These are phyloP conservation scores for Scytalopus superciliaris DNA, from an alignment of 2,113 vertebrate genomes.

Conservation along the genomic window DNA sequence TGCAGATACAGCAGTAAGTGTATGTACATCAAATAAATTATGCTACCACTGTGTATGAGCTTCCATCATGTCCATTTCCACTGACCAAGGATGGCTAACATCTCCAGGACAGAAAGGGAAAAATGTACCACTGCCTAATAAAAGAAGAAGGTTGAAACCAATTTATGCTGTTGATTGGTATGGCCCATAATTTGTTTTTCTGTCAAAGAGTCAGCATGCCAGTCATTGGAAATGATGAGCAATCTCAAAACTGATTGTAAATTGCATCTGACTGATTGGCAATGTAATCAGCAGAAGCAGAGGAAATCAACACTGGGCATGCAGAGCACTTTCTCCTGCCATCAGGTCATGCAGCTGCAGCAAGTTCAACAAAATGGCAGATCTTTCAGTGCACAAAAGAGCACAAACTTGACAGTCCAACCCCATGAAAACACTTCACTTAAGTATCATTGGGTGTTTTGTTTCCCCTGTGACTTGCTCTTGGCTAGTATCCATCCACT, in stretches of 20 bases:
- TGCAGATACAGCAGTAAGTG: neutral
- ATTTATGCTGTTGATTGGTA: slow-evolving; percentile 54
- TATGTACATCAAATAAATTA: neutral
- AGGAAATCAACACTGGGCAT: slow-evolving; percentile 55
- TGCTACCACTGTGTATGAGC: neutral
- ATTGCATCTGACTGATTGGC: slow-evolving; percentile 73
- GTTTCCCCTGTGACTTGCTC: neutral
- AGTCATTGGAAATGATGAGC: slow-evolving; percentile 65
- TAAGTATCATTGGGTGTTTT: neutral
- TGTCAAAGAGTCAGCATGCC: slow-evolving; percentile 50
- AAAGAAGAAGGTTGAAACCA: neutral
- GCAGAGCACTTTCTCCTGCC: slow-evolving; percentile 30
- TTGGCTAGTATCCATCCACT: slow-evolving; percentile 2
- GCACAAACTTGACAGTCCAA: neutral
- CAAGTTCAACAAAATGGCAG: slow-evolving; percentile 45
- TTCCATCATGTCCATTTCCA: neutral
- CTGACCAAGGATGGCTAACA: neutral
- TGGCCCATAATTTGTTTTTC: slow-evolving; percentile 45
- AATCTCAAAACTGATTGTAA: slow-evolving; percentile 76
- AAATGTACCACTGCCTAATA: neutral
- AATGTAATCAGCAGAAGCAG: slow-evolving; percentile 67
- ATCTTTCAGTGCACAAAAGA: slow-evolving; percentile 9
- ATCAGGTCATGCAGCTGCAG: slow-evolving; percentile 43
- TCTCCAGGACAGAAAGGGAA: neutral
- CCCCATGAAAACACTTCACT: neutral